phyloP scores from a whole-genome alignment of 2,113 vertebrate genomes.

The Podarcis muralis region DNA sequence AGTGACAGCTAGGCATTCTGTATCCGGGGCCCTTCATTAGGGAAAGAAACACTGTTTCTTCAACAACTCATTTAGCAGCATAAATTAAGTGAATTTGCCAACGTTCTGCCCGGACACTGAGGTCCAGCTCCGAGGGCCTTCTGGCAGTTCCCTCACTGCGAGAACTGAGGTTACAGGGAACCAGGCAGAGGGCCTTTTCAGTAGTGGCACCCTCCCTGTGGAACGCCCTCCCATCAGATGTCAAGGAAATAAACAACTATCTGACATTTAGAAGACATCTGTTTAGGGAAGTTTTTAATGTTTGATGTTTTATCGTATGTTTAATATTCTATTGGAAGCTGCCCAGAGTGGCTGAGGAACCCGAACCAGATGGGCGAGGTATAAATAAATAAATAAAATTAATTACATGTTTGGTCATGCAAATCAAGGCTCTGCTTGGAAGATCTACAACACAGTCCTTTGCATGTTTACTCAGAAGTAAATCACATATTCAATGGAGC shows the following conservation, averaged over 20 bases:
- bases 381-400: no score
- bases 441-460: neutral
- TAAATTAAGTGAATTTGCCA: neutral
- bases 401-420: neutral
- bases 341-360: no score
- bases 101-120: neutral
- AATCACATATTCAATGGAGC: neutral
- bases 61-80: neutral
- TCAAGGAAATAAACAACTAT: neutral
- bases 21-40: neutral
- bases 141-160: no score
- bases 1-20: neutral
- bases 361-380: no score
- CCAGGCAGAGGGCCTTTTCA: no score
- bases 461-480: neutral
- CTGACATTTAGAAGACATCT: no score
- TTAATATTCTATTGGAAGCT: no score
- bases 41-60: neutral
- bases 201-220: no score
- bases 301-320: no score
- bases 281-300: no score
- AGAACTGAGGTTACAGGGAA: no score
- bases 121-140: no score
- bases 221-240: neutral
- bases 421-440: neutral